phyloP scores from a whole-genome alignment of 2,888 invertebrate species.

The Phyllotreta cruciferae region DNA sequence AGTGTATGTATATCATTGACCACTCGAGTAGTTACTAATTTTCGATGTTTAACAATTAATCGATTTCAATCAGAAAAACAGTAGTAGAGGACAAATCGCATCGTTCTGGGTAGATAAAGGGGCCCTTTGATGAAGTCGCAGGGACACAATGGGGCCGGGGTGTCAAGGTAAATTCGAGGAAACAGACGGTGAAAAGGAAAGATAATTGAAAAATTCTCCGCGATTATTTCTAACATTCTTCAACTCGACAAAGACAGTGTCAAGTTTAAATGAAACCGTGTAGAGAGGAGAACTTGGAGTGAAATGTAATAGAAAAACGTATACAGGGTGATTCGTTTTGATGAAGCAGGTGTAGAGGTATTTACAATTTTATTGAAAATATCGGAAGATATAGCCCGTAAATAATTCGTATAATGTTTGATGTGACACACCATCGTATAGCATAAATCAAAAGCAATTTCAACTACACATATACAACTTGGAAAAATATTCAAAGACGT shows the following conservation, averaged over 20 bases:
- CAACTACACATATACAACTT: conserved; percentile 16
- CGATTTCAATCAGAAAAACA: too few species aligned
- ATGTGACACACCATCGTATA: conserved; percentile 16
- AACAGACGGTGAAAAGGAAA: conserved; percentile 31
- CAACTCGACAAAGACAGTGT: conserved; percentile 43
- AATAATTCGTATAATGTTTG: conserved; percentile 16
- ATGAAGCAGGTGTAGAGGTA: too few species aligned
- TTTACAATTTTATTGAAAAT: conserved; percentile 1
- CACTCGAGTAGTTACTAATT: too few species aligned
- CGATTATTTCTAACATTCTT: conserved; percentile 40
- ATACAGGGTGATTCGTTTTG: conserved; percentile 4
- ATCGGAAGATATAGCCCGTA: conserved; percentile 12
- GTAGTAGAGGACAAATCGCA: background rate
- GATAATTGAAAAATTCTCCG: conserved; percentile 38
- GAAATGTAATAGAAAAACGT: background rate
- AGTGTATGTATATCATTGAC: too few species aligned
- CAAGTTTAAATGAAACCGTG: conserved; percentile 39
- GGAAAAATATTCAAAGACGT: conserved; percentile 12
- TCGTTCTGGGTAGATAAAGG: background rate
- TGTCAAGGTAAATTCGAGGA: conserved; percentile 29
- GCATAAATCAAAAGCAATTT: conserved; percentile 20
- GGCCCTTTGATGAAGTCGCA: conserved; percentile 7
- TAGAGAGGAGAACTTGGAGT: conserved; percentile 13
- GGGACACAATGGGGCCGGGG: background rate
- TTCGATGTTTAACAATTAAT: too few species aligned